A percentile compares a stretch with the other conserved stretches of the same genome.
phyloP scores from a whole-genome alignment of 2,888 invertebrate species.

The Nymphalis c-album region DNA sequence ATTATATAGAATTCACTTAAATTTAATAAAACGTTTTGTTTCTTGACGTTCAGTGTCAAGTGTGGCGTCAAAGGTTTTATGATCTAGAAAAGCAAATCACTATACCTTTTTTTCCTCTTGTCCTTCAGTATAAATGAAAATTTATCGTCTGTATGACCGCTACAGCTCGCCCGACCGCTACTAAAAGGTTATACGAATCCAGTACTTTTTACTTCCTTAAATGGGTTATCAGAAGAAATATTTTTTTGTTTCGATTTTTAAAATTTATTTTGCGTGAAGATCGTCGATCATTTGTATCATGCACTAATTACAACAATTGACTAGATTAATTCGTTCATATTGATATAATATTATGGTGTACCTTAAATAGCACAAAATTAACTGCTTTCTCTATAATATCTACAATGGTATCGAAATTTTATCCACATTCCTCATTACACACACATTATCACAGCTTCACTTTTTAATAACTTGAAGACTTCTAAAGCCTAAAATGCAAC shows the following conservation, averaged over 20 bases:
- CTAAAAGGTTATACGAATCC: slow-evolving; percentile 70
- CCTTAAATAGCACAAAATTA: too few species aligned
- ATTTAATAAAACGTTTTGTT: slow-evolving; percentile 59
- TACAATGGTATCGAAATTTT: too few species aligned
- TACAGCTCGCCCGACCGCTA: slow-evolving; percentile 66
- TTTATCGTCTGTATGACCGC: slow-evolving; percentile 69
- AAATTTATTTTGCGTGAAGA: too few species aligned
- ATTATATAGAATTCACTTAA: slow-evolving; percentile 38
- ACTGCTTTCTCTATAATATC: too few species aligned
- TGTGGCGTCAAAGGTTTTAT: slow-evolving; percentile 20
- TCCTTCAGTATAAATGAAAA: slow-evolving; percentile 74
- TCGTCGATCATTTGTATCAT: too few species aligned
- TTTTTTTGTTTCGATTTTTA: too few species aligned
- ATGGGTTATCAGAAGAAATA: too few species aligned
- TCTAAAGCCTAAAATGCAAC: not conserved
- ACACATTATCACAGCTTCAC: too few species aligned
- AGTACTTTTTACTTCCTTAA: not conserved
- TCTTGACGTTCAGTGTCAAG: slow-evolving; percentile 32
- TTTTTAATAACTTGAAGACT: too few species aligned
- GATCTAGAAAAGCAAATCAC: slow-evolving; percentile 52
- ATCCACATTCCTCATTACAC: too few species aligned
- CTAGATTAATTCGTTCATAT: not conserved
- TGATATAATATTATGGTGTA: too few species aligned
- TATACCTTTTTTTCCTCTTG: slow-evolving; percentile 76
- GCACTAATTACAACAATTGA: too few species aligned